phyloP scores from a whole-genome alignment of 2,888 invertebrate genomes.

The Pseudoips prasinana region DNA sequence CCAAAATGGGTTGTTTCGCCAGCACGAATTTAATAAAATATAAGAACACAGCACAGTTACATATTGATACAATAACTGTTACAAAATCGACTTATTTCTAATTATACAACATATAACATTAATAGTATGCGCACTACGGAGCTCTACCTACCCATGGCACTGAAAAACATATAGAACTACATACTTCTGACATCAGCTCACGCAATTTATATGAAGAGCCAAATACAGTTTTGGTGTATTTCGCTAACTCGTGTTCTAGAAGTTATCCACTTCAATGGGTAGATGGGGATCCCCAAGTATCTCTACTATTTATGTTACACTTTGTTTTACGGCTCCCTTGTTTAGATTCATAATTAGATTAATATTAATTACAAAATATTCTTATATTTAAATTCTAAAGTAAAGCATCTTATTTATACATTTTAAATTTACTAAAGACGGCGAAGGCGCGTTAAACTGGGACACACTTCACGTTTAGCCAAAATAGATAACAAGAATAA shows the following conservation, averaged over 20 bases:
- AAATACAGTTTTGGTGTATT: too few relatives aligned
- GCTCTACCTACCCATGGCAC: too few relatives aligned
- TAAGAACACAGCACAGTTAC: conserved; percentile 6
- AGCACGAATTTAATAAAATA: conserved; percentile 21
- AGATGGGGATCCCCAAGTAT: too few relatives aligned
- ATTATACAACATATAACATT: too few relatives aligned
- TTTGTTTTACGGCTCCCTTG: conserved; percentile 56
- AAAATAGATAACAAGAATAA: conserved; percentile 39
- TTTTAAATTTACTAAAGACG: conserved; percentile 10
- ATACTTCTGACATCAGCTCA: too few relatives aligned
- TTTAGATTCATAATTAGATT: conserved; percentile 51
- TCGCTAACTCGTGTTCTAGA: too few relatives aligned
- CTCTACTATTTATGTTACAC: too few relatives aligned
- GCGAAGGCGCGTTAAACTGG: conserved; percentile 8
- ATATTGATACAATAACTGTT: conserved; percentile 19
- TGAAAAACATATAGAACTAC: too few relatives aligned
- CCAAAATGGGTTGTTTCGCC: too few relatives aligned
- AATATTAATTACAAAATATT: conserved; percentile 42
- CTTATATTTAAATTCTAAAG: conserved; percentile 14
- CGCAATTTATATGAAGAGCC: too few relatives aligned
- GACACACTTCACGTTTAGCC: conserved; percentile 29
- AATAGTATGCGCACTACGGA: too few relatives aligned
- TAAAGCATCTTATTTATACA: conserved; percentile 7
- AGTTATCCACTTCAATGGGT: too few relatives aligned
- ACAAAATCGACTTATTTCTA: conserved; percentile 22